phyloP scores from a whole-genome alignment of 2,113 vertebrate genomes.

The Oryzias melastigma region DNA sequence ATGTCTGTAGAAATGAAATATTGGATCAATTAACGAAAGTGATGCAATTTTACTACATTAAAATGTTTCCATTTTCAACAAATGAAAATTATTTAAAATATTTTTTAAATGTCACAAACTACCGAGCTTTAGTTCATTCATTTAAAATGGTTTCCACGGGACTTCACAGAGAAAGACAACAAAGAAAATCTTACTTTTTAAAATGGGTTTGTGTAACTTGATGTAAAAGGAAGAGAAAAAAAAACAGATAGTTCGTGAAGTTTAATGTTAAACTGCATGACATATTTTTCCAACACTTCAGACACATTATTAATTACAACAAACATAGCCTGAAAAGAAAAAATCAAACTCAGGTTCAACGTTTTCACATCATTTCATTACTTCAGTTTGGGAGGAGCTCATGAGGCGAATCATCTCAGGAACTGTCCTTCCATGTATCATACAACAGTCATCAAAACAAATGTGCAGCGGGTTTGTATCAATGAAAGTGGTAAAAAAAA shows the following conservation, averaged over 20 bases:
- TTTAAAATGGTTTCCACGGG: too few species aligned
- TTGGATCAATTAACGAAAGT: too few species aligned
- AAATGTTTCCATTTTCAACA: too few species aligned
- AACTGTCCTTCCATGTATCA: conserved; percentile 55
- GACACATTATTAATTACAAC: conserved; percentile 74
- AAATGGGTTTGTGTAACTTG: too few species aligned
- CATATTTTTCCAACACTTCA: conserved; percentile 64
- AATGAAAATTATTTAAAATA: too few species aligned
- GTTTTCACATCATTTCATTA: conserved; percentile 49
- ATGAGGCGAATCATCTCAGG: conserved; percentile 33
- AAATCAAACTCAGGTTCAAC: conserved; percentile 50
- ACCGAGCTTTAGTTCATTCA: too few species aligned
- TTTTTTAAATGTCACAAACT: too few species aligned
- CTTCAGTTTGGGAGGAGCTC: conserved; percentile 42
- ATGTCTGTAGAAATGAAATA: too few species aligned
- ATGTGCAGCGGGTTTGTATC: conserved; percentile 30
- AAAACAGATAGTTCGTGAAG: conserved; percentile 65
- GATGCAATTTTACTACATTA: too few species aligned
- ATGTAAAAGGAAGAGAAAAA: background rate
- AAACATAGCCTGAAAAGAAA: conserved; percentile 56
- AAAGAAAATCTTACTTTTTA: too few species aligned
- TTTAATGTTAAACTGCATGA: conserved; percentile 79
- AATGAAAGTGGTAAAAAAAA: conserved; percentile 53
- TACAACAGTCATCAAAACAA: conserved; percentile 47
- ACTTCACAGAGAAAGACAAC: too few species aligned